Base-by-base conservation (phyloP, 2,113 vertebrate species). In the Bagarius yarrelli region DNA sequence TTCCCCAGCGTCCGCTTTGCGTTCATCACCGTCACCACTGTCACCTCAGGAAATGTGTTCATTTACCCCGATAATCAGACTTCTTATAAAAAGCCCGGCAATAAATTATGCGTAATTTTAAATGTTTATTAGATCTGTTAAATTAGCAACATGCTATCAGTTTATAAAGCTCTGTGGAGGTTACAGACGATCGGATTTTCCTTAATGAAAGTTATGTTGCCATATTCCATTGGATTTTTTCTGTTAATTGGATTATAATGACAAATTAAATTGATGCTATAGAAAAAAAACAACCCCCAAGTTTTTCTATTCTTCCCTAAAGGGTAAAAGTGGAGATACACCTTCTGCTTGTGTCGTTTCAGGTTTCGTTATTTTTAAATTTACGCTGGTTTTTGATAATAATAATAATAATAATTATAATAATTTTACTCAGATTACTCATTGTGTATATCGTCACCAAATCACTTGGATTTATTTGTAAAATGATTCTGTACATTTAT, bases 181-280 rank as follows among this genome's bases (percentile, higher is more conserved):
- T 91, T 91, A 88, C 87, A 90, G 85, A 87, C 86, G 88, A 89
- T 91, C 91, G 90, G 84, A 83, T 88, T 87, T 82, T 86, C 86
- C 88, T 91, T 90, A 92, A 92, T 89, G 87, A 91, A 88, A 87
- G 85, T 81, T 86, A 87, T 23, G 9, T 85, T 89, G 88, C 79
- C 82, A 87, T 87, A 88, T 84, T 83, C 81, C 71, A 84, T 44
- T 60, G 85, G 80, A 72, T 87, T 87, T 71, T 53, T 52, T 86
- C 73, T 83, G 84, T 91, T 93, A 92, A 93, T 90, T 92, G 90
- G 91, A 92, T 94, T 91, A 91, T 86, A 87, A 92, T 93, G 88
- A 89, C 91, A 89, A 84, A 73, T 0, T 79, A 85, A 87, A 89
- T 91, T 91, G 91, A 89, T 92, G 90, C 90, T 88, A 87, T 83